Evolutionary conservation across 2,888 invertebrate genomes (phyloP).

Genomic region (Pristionchus entomophagus): DNA sequence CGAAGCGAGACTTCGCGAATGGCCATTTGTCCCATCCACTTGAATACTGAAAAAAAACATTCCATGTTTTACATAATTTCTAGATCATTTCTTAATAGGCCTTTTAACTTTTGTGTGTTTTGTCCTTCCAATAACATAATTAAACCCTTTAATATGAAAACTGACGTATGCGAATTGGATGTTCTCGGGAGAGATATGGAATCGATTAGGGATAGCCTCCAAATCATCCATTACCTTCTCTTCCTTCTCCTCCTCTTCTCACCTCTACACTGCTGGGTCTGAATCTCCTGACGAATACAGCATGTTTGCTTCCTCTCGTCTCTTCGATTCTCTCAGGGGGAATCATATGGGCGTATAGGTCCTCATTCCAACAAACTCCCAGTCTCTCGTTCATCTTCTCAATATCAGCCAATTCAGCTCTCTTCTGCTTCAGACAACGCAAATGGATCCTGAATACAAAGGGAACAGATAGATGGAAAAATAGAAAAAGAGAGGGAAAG

Average conservation of each 20-base stretch:
- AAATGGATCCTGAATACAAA: constrained; percentile 10
- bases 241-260: constrained; percentile 45
- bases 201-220: neutral
- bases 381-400: constrained; percentile 33
- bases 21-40: constrained; percentile 47
- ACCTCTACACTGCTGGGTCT: constrained; percentile 55
- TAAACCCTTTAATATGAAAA: too few species aligned
- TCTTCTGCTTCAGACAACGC: constrained; percentile 33
- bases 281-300: constrained; percentile 44
- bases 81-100: too few species aligned
- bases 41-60: neutral
- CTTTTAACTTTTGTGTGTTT: neutral
- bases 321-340: constrained; percentile 17
- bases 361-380: constrained; percentile 12
- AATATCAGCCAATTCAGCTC: constrained; percentile 1
- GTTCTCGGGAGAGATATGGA: neutral
- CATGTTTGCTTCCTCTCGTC: neutral
- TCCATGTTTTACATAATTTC: too few species aligned
- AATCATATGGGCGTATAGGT: constrained; percentile 16
- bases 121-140: neutral
- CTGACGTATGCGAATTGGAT: neutral
- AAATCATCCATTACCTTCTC: neutral
- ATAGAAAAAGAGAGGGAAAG: neutral
- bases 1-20: neutral
- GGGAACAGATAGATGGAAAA: neutral